Evolutionary conservation across 2,797 vertebrate species (phyloP), one percentile per base, ranked within the genome.

Genomic region (Taenioides sp.): DNA sequence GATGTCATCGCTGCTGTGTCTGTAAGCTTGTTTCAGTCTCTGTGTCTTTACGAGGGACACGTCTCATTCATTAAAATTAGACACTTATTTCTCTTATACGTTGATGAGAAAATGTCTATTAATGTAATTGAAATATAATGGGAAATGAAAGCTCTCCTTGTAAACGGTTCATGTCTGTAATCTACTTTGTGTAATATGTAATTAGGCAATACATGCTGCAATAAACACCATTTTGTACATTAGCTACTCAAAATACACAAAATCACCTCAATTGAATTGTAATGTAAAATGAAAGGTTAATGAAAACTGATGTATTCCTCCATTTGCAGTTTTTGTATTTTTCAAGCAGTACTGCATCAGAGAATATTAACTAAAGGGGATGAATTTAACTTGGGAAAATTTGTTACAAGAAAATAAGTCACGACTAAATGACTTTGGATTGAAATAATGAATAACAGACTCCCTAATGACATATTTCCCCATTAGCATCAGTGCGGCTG

Each of bases 1-100:
- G 93, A 94, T 89, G 92, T 95, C 93, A 94, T 91, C 65, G 59
- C 74, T 82, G 50, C 25, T n/a, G 54, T 57, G 67, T 43, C 74
- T 68, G 81, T 73, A 77, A 37, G 50, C 47, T 67, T 55, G 25
- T 25, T 67, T 55, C 11, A 55, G 90, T 89, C 80, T 82, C 67
- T 82, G 69, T 73, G 67, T 80, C 73, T 79, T 67, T 76, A 20
- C 79, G 91, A 89, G 92, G 87, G 87, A 91, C 90, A 93, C 74
- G 75, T 84, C 77, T 85, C 83, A 69, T 71, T 77, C 62, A 61
- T 54, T 67, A 58, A 74, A 67, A 73, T 73, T 7, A 70, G 57
- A 12, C 28, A 70, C 61, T 67, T 22, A 4, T 49, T 65, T 49
- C 14, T 14, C 40, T 14, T 43, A 16, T 9, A n/a, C 18, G n/a